These are phyloP conservation scores for Aegotheles bennettii DNA, from an alignment of 2,113 vertebrate genomes.

Conservation along the genomic window DNA sequence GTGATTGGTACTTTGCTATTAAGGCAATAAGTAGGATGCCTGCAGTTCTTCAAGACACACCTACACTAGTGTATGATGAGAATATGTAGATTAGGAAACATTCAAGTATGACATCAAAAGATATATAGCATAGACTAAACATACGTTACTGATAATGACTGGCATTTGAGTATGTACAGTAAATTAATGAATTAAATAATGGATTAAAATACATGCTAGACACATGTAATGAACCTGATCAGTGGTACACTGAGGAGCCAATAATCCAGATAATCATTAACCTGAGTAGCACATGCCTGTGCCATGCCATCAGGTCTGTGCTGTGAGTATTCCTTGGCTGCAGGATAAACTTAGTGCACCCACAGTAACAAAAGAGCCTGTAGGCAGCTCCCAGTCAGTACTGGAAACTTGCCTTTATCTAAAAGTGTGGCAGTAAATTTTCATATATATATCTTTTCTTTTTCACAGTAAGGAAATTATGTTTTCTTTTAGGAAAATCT, in stretches of 20 bases:
- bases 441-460: background rate
- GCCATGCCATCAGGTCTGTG: background rate
- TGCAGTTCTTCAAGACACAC: background rate
- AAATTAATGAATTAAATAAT: background rate
- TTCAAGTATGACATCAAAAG: background rate
- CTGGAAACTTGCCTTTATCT: rapidly evolving
- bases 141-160: background rate
- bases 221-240: background rate
- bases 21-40: background rate
- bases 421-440: background rate
- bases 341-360: background rate
- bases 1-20: background rate
- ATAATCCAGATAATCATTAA: background rate
- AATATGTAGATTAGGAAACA: background rate
- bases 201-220: background rate
- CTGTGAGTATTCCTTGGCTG: background rate
- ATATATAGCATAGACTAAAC: background rate
- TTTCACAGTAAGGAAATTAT: background rate
- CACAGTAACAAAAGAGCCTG: background rate
- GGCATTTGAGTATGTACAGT: background rate
- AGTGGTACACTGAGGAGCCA: background rate
- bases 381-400: background rate
- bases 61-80: background rate
- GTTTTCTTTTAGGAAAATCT: background rate
- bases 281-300: background rate